Conservation (phyloP, 2,888 invertebrate genomes). For the Oligia latruncula region DNA sequence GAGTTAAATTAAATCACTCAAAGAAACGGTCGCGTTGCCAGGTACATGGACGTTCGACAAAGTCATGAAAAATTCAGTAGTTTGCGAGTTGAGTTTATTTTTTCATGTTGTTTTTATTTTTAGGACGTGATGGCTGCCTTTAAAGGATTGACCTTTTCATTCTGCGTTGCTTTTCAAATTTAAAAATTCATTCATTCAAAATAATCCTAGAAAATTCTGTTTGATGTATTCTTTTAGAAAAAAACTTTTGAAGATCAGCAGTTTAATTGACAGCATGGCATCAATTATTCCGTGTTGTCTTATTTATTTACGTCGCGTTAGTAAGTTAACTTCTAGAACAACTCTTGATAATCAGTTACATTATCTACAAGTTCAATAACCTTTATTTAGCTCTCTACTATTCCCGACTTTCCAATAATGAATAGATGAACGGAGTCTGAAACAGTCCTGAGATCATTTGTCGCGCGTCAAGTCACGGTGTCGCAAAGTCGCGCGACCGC, state of each 20-base stretch:
- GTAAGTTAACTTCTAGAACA: not conserved
- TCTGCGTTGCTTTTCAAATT: constrained; percentile 30
- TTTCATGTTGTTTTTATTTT: constrained; percentile 62
- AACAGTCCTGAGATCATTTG: constrained; percentile 27
- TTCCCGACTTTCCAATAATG: constrained; percentile 7
- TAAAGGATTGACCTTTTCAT: constrained; percentile 41
- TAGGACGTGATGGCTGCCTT: constrained; percentile 19
- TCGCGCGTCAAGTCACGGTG: constrained; percentile 47
- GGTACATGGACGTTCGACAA: constrained; percentile 38
- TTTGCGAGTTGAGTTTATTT: constrained; percentile 62
- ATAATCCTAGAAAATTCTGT: constrained; percentile 11
- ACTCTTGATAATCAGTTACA: not conserved
- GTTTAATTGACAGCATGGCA: not conserved
- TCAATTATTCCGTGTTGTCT: not conserved
- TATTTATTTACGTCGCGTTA: not conserved
- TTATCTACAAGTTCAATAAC: not conserved
- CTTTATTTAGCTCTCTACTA: constrained; percentile 1
- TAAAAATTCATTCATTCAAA: constrained; percentile 29
- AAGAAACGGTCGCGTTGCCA: constrained; percentile 73
- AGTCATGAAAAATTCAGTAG: constrained; percentile 66
- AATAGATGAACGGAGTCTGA: constrained; percentile 12
- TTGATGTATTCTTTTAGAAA: not conserved
- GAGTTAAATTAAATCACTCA: constrained; percentile 80
- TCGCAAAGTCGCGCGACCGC: constrained; percentile 34
- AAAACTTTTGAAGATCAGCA: not conserved